Conservation (phyloP, 2,888 invertebrate species). For the Pollenia angustigena region DNA sequence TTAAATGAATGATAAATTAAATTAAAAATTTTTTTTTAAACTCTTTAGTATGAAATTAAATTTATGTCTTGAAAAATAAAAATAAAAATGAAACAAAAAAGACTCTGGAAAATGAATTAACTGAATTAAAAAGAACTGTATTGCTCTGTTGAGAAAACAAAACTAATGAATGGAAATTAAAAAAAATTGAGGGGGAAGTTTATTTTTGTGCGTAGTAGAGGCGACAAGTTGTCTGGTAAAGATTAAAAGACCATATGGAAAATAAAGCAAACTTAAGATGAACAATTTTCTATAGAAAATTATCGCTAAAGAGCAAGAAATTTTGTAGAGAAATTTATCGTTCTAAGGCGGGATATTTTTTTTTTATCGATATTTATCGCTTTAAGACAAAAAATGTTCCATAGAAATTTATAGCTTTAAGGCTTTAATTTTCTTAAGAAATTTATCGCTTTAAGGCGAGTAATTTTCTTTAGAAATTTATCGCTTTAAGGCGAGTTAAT, state of each 20-base stretch:
- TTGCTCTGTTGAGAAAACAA: background rate
- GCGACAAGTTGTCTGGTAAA: constrained; percentile 36
- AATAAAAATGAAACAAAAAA: constrained; percentile 20
- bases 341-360: too few relatives aligned
- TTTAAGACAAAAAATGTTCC: too few relatives aligned
- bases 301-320: too few relatives aligned
- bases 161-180: background rate
- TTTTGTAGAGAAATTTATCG: too few relatives aligned
- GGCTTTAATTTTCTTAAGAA: too few relatives aligned
- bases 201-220: background rate
- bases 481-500: too few relatives aligned
- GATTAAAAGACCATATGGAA: background rate
- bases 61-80: constrained; percentile 18
- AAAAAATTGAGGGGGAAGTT: constrained; percentile 11
- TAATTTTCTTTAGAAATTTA: too few relatives aligned
- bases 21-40: constrained; percentile 20
- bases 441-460: too few relatives aligned
- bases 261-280: too few relatives aligned
- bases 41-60: constrained; percentile 5
- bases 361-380: too few relatives aligned
- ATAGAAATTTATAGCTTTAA: too few relatives aligned
- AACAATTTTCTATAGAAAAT: too few relatives aligned
- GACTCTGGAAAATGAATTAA: constrained; percentile 14
- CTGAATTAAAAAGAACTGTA: background rate
- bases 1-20: constrained; percentile 7